phyloP scores from a whole-genome alignment of 2,113 vertebrate genomes.

The Mobula birostris region DNA sequence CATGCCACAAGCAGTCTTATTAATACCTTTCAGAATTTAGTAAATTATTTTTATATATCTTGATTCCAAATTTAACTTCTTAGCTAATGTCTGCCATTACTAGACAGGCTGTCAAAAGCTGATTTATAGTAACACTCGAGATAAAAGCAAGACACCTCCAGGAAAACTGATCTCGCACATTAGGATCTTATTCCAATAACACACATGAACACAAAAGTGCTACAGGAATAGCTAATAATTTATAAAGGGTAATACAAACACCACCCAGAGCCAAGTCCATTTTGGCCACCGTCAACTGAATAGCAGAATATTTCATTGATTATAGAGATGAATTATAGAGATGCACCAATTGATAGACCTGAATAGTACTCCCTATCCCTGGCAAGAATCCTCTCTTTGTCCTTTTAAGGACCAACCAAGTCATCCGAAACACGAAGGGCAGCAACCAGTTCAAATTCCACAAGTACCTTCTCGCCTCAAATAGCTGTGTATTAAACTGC shows the following conservation, averaged over 20 bases:
- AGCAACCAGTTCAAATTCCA: neutral
- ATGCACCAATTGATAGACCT: no score
- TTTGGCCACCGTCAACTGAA: no score
- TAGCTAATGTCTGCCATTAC: neutral
- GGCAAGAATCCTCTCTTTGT: neutral
- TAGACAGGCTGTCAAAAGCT: neutral
- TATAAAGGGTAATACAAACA: neutral
- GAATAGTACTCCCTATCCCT: neutral
- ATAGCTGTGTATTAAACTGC: neutral
- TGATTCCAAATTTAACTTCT: constrained; percentile 15
- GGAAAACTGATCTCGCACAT: no score
- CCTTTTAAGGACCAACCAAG: neutral
- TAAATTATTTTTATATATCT: neutral
- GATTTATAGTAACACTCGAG: neutral
- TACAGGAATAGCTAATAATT: neutral
- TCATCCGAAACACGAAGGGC: neutral
- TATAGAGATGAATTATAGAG: neutral
- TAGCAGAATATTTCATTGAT: no score
- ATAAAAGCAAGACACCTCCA: neutral
- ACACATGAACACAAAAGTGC: neutral
- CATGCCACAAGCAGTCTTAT: neutral
- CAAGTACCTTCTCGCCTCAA: neutral
- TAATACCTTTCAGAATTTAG: constrained; percentile 6
- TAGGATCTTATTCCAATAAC: neutral
- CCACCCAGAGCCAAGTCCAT: neutral